Percentiles rank a stretch among this genome's conserved stretches.
These are phyloP conservation scores for Gymnocephalus cernua DNA, from an alignment of 2,113 vertebrate genomes.

Conservation along the genomic window DNA sequence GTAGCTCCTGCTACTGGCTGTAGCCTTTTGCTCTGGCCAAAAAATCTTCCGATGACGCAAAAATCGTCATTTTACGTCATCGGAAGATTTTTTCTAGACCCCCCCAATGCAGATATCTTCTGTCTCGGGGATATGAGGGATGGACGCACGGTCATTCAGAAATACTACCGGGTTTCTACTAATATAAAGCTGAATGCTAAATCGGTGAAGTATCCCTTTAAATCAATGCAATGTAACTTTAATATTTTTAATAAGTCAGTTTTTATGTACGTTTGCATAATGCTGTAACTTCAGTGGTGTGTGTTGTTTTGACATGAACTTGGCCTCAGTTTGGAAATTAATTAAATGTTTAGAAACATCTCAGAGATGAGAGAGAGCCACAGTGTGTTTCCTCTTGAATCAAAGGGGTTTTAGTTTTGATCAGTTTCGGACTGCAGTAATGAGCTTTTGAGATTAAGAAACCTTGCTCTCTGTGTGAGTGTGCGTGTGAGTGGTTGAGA, in stretches of 20 bases:
- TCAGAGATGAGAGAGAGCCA: constrained; percentile 3
- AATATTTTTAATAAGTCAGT: constrained; percentile 21
- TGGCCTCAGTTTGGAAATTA: constrained; percentile 43
- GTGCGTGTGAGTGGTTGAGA: neutral
- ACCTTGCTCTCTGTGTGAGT: neutral
- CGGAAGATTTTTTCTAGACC: no score
- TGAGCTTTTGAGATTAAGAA: constrained; percentile 19
- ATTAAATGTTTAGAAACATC: constrained; percentile 27
- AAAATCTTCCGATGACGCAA: no score
- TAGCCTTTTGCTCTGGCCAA: no score
- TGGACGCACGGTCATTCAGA: no score
- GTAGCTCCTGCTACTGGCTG: no score
- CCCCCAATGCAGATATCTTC: no score
- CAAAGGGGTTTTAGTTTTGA: constrained; percentile 32
- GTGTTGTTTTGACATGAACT: constrained; percentile 22
- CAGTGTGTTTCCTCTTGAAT: constrained; percentile 5
- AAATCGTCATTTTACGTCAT: no score
- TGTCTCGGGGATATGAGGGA: no score
- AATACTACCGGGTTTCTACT: no score
- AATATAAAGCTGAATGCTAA: no score
- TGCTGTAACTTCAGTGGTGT: neutral
- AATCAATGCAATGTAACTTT: constrained; percentile 17
- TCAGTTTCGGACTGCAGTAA: constrained; percentile 19
- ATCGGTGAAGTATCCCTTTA: no score
- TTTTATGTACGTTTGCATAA: constrained; percentile 1